Evolutionary conservation across 2,797 vertebrate species (phyloP), one percentile per base, ranked within the genome.

Genomic region (Apogon talboti): DNA sequence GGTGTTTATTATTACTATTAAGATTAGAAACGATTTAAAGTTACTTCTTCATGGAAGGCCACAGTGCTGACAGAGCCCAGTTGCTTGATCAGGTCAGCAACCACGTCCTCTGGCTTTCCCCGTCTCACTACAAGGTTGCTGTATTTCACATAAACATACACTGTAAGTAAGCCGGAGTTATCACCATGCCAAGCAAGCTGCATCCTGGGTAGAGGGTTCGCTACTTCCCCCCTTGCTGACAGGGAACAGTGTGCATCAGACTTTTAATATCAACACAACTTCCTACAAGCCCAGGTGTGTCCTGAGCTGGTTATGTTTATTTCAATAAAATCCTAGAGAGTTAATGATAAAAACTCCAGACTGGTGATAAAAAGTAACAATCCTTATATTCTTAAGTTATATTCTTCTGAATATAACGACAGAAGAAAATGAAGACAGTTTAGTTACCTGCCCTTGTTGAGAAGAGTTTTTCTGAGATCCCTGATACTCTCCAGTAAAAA

Each of bases 11-110:
- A 35, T 18, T 16, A 19, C 2, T 0, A 42, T 3, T 10, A 13
- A 59, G 18, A 63, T 8, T 28, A 53, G 12, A 24, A 14, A 2
- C 0, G 3, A 7, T 13, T 24, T 52, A 28, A 21, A 66, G 52
- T 5, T 77, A 96, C 95, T 93, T 96, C 95, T 59, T 95, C 89
- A 0, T 96, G 94, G 78, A 95, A 94, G 49, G 78, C 92, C 71
- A 95, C 93, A 0, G 90, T 60, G 10, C 87, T 88, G 74, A 96
- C 93, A 3, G 92, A 92, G 74, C 92, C 92, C 49, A 96, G 65
- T 50, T 93, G 91, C 85, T 83, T 85, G 66, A 96, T 94, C 43
- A 96, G 90, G 68, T 95, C 93, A 1, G 19, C 1, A 0, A 95
- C 86, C 13, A 95, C 90, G 10, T 95, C 91, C 86, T 95, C 95